Base-by-base conservation (phyloP, 2,888 invertebrate genomes). In the Polyommatus icarus region DNA sequence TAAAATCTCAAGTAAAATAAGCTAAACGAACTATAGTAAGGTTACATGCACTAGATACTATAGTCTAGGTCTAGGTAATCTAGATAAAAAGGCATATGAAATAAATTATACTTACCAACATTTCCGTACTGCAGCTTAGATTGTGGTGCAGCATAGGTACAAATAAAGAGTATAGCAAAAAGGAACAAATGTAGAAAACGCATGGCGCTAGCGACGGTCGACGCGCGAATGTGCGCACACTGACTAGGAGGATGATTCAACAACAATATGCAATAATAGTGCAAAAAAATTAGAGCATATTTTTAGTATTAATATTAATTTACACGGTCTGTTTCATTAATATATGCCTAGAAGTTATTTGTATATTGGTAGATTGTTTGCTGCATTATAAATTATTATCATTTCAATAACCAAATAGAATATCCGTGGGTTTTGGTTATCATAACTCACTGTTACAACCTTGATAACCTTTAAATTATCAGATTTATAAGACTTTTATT, bases 51-150 rank as follows among this genome's bases (percentile, higher is more conserved):
- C 10, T 12, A 46, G 46, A 46, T 2, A 46, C 10, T 10, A 40
- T 10, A 7, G n/a, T 57, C 18, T 7, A 57, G 10, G 8, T 71
- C 24, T 24, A n/a, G 36, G 2, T 36, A 18, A 24, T 5, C 5
- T 54, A 32, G n/a, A 50, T 20, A 32, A 36, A n/a, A 78, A 79
- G 78, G 76, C 40, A 78, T 78, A 78, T 54, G 18, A 12, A 46
- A 5, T 36, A 67, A 71, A 46, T 40, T 24, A 32, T 77, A 84
- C 88, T 85, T 77, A 92, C 92, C 91, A 80, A 83, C 84, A 72
- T 80, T 83, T 54, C 87, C 87, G 24, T 86, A 85, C 79, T 91
- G 89, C 32, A 92, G 84, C 61, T 86, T 86, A 18, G 87, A 86
- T 72, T 84, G 85, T 8, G 88, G 90, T 29, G 88, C 86, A 79